These are phyloP conservation scores for Gasterosteus aculeatus DNA, from an alignment of 2,113 vertebrate genomes.

Conservation along the genomic window DNA sequence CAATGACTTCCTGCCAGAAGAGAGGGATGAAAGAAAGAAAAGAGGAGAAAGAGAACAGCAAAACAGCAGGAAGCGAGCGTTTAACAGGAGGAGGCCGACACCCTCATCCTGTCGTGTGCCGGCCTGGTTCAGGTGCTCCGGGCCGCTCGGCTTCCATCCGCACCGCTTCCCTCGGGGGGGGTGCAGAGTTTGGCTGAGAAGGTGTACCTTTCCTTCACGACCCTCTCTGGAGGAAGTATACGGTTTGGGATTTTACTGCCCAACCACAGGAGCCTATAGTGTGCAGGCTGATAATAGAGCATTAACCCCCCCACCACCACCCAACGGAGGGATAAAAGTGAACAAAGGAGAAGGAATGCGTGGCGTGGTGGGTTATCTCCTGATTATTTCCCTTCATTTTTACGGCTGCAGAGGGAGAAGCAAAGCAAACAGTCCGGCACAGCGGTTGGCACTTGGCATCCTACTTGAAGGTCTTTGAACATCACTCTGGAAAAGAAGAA, in stretches of 20 bases:
- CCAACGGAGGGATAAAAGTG: slow-evolving; percentile 55
- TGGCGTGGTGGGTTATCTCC: slow-evolving; percentile 58
- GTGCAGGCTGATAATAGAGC: slow-evolving; percentile 34
- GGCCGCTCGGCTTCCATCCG: slow-evolving; percentile 83
- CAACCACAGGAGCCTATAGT: slow-evolving; percentile 25
- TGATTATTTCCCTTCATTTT: slow-evolving; percentile 71
- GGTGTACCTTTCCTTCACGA: slow-evolving; percentile 50
- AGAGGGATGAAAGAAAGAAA: slow-evolving; percentile 66
- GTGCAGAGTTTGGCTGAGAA: slow-evolving; percentile 65
- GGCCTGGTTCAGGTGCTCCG: slow-evolving; percentile 88
- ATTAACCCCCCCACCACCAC: slow-evolving; percentile 3
- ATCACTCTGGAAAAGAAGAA: slow-evolving; percentile 41
- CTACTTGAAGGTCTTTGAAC: slow-evolving; percentile 47
- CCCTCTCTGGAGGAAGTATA: slow-evolving; percentile 67
- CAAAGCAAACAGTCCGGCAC: slow-evolving; percentile 61
- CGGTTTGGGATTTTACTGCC: slow-evolving; percentile 65
- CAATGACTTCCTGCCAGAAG: slow-evolving; percentile 89
- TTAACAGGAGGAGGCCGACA: slow-evolving; percentile 86
- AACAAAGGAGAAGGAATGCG: slow-evolving; percentile 65
- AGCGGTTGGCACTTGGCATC: slow-evolving; percentile 52
- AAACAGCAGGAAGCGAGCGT: slow-evolving; percentile 88
- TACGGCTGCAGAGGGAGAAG: slow-evolving; percentile 55
- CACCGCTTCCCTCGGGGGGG: slow-evolving; percentile 80
- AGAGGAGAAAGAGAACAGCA: slow-evolving; percentile 61
- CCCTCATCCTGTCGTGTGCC: slow-evolving; percentile 95